Percentiles rank a stretch among this genome's conserved stretches.
phyloP scores from a whole-genome alignment of 2,888 invertebrate genomes.

The Lycia hirtaria region DNA sequence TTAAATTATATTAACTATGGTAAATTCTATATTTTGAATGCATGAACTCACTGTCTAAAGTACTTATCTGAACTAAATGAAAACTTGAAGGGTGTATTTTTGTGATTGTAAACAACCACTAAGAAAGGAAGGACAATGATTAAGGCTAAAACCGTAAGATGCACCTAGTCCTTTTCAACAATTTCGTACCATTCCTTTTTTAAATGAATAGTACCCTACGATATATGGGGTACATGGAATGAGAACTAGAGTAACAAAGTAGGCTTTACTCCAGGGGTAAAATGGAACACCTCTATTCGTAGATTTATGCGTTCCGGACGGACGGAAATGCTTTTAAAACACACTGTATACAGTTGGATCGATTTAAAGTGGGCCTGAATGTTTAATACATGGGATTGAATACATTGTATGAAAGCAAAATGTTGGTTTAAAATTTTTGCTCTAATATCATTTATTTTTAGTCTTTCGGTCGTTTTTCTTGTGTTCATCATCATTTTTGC shows the following conservation, averaged over 20 bases:
- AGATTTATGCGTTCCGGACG: slow-evolving; percentile 36
- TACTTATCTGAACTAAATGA: no score
- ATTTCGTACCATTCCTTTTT: background rate
- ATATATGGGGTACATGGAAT: slow-evolving; percentile 26
- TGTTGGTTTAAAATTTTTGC: background rate
- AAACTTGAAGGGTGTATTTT: no score
- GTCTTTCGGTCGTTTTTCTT: no score
- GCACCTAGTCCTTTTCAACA: no score
- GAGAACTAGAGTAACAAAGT: slow-evolving; percentile 32
- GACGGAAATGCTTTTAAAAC: slow-evolving; percentile 35
- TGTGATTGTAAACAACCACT: no score
- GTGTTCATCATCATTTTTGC: no score
- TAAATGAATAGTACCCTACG: slow-evolving; percentile 12
- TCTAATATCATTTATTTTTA: background rate
- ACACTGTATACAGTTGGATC: slow-evolving; percentile 24
- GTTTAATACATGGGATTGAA: slow-evolving; percentile 14
- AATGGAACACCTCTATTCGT: slow-evolving; percentile 27
- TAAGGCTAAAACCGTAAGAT: no score
- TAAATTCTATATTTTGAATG: no score
- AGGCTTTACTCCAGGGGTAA: slow-evolving; percentile 32
- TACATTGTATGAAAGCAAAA: background rate
- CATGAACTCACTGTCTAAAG: no score
- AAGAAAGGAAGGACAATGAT: no score
- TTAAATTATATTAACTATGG: no score
- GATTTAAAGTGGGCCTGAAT: slow-evolving; percentile 18